Evolutionary conservation across 2,113 vertebrate species (phyloP).

Genomic region (Paracanthobrama guichenoti): DNA sequence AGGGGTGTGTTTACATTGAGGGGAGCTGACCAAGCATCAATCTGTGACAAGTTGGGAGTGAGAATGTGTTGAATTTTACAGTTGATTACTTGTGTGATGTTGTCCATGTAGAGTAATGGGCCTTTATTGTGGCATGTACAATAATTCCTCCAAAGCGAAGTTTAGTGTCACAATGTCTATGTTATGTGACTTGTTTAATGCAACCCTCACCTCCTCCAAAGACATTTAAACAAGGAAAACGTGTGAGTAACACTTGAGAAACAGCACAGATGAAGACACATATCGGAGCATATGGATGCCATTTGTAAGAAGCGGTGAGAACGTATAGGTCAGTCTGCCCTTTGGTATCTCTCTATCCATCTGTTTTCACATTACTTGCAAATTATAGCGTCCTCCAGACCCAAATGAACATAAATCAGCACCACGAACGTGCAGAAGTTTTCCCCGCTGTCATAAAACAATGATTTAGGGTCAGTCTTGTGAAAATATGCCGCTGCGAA

Average conservation of each 20-base stretch:
- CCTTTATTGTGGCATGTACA: background rate
- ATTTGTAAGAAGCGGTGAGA: conserved; percentile 86
- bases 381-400: conserved; percentile 97
- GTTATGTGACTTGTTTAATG: conserved; percentile 27
- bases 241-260: conserved; percentile 3
- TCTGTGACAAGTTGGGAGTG: no score
- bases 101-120: background rate
- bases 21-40: no score
- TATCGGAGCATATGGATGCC: conserved; percentile 91
- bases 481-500: conserved; percentile 91
- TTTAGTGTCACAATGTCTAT: conserved; percentile 12
- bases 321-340: conserved; percentile 83
- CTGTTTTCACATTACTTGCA: conserved; percentile 97
- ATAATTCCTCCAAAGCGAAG: conserved; percentile 5
- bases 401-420: conserved; percentile 96
- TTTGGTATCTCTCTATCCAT: conserved; percentile 94
- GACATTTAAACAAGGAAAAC: conserved; percentile 18
- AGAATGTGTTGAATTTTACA: background rate
- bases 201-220: conserved; percentile 4
- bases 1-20: no score
- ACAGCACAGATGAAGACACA: conserved; percentile 77
- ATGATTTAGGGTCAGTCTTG: conserved; percentile 96
- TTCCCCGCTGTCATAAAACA: conserved; percentile 99
- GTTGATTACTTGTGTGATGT: background rate
- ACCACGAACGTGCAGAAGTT: conserved; percentile 86